These are phyloP conservation scores for Tetramorium parvispinum DNA, from an alignment of 1,140 invertebrate genomes.

Conservation along the genomic window DNA sequence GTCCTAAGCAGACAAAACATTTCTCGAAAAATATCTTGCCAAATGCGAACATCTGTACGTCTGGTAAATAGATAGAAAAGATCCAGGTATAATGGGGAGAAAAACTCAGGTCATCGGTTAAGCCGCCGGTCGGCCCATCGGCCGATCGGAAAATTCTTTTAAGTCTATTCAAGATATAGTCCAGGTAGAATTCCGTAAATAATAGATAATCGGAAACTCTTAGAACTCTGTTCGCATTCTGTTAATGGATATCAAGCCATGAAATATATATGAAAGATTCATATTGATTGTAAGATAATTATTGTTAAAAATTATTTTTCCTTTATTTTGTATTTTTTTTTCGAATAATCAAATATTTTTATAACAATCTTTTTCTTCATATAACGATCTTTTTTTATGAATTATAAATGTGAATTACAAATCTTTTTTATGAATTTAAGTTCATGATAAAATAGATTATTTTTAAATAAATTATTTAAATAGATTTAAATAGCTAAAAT, in stretches of 20 bases:
- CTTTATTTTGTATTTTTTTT: not conserved
- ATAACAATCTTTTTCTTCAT: not conserved
- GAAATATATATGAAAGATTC: not conserved
- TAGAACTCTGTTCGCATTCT: constrained; percentile 82
- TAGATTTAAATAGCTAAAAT: too few relatives aligned
- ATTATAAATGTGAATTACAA: not conserved
- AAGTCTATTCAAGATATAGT: constrained; percentile 82
- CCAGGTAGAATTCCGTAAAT: constrained; percentile 84
- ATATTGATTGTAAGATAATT: not conserved
- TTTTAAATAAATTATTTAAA: not conserved
- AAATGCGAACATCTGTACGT: constrained; percentile 63
- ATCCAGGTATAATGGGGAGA: constrained; percentile 74
- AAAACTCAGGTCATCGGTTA: constrained; percentile 79
- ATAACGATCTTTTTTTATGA: not conserved
- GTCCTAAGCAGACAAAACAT: constrained; percentile 56
- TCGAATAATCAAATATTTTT: not conserved
- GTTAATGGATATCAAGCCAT: constrained; percentile 84
- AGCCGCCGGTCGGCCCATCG: not conserved
- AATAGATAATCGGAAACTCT: constrained; percentile 83
- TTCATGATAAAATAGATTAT: not conserved
- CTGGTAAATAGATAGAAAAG: constrained; percentile 76
- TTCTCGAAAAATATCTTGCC: constrained; percentile 65
- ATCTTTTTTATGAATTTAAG: not conserved
- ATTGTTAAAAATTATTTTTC: constrained; percentile 4
- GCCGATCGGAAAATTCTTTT: constrained; percentile 74